Base-by-base conservation (phyloP, 2,113 vertebrate genomes). In the Elanus axillaris region DNA sequence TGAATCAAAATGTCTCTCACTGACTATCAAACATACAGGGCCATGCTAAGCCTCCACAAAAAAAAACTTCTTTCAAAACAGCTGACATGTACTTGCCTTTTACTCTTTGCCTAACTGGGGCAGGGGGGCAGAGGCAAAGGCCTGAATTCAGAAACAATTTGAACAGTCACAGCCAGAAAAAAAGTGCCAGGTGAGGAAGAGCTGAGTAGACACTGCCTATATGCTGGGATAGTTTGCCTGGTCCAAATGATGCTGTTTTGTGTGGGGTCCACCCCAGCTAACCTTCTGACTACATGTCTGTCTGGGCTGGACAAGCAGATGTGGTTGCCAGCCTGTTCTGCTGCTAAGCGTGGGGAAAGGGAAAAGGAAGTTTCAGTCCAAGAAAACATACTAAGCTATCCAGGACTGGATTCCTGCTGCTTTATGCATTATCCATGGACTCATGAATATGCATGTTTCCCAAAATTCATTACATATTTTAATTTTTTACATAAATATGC, bases 331-430 rank as follows among this genome's bases (percentile, higher is more conserved):
- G 3, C 58, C 73, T 94, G 88, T 48, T 48, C 83, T 91, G 48
- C 67, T 93, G 66, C 76, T 92, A 80, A 91, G 59, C 50, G 43
- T 32, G 0, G 3, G 64, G 75, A 91, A 93, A 89, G 55, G 60
- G 34, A 92, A 95, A 92, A 78, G 66, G 76, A 94, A 93, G 52
- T 20, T 91, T 55, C 47, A 6, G 77, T 72, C 76, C 86, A 95
- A 95, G 64, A 71, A 60, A 87, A 96, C 94, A 75, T 68, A 71
- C n/a, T 86, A n/a, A 23, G n/a, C 52, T 91, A 59, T 48, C 64
- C 88, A 91, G 36, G 18, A 27, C 36, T 85, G 34, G 27, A 89
- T 87, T 72, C 60, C 47, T 91, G 31, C n/a, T 89, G 27, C 4
- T 93, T 81, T 91, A 88, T 5, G 43, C 7, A 7, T 88, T 92